Base-by-base conservation (phyloP, 2,888 invertebrate genomes). In the Epirrhoe alternata region DNA sequence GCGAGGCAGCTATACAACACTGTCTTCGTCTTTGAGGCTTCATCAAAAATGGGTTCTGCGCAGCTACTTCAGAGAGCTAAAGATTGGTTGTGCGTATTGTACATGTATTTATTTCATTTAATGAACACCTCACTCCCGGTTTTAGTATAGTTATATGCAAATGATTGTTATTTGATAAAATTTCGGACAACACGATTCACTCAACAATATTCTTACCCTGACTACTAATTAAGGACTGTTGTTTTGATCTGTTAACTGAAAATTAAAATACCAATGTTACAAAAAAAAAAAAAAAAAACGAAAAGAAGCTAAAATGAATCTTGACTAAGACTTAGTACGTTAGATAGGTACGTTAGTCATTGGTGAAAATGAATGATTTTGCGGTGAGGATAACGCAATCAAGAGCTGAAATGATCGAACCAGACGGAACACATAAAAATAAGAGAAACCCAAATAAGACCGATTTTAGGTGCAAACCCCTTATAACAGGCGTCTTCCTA, bases 201-300 rank as follows among this genome's bases (percentile, higher is more conserved):
- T 85, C 71, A 77, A 80, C 73, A 75, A 64, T 66, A 74, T 80
- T 83, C 92, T 91, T 92, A 91, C 91, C 91, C 83, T 74, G 77
- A 76, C 69, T 76, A 76, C 73, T 79, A 84, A 75, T 77, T 80
- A 82, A 79, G 80, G 76, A 80, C 84, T 86, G 87, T 79, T 79
- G 83, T 78, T 74, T 77, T 76, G 77, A 75, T 83, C 86, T 86
- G 82, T 83, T 82, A 86, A 90, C 92, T 92, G 92, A 89, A 92
- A 92, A 91, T 90, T 84, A 91, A 92, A 89, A 74, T 60, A 72
- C 63, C 64, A 55, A 17, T 59, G 69, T 70, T 70, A 70, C 58
- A 45, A 64, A 49, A 33, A 45, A 51, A 61, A 24, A 72, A 57
- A 68, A 42, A n/a, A 42, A 33, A 50, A 54, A 51, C 24, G 56